These are phyloP conservation scores for Diploscapter pachys DNA, from an alignment of 1,140 invertebrate species.

Conservation along the genomic window DNA sequence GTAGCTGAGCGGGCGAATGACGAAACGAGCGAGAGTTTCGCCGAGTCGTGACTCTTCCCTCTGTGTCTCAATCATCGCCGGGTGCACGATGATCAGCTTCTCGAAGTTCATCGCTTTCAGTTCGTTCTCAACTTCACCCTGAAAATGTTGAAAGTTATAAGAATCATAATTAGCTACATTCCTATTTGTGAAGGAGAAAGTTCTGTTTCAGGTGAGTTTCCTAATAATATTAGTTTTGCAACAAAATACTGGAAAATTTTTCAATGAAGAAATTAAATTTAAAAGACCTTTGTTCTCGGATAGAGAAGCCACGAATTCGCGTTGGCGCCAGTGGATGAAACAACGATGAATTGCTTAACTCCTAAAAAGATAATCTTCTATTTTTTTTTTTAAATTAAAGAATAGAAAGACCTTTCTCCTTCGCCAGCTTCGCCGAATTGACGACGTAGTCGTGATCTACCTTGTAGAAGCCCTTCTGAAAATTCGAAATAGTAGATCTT, in stretches of 20 bases:
- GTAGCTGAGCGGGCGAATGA: not conserved
- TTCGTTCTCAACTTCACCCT: conserved; percentile 34
- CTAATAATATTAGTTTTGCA: too few relatives aligned
- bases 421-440: conserved; percentile 62
- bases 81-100: conserved; percentile 25
- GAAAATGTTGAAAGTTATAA: too few relatives aligned
- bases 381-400: not conserved
- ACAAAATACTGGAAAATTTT: too few relatives aligned
- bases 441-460: conserved; percentile 67
- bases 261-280: too few relatives aligned
- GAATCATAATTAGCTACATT: too few relatives aligned
- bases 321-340: conserved; percentile 61
- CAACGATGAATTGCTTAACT: conserved; percentile 63
- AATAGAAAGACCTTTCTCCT: conserved; percentile 43
- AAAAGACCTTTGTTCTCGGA: conserved; percentile 48
- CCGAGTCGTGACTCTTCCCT: conserved; percentile 4
- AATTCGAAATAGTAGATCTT: conserved; percentile 19
- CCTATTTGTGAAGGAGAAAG: too few relatives aligned
- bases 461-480: conserved; percentile 63
- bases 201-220: too few relatives aligned
- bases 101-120: conserved; percentile 32
- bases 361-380: conserved; percentile 42
- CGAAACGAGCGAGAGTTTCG: not conserved
- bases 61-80: conserved; percentile 21
- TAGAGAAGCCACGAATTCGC: conserved; percentile 60